phyloP scores from a whole-genome alignment of 2,113 vertebrate genomes.

The Phoxinus phoxinus region DNA sequence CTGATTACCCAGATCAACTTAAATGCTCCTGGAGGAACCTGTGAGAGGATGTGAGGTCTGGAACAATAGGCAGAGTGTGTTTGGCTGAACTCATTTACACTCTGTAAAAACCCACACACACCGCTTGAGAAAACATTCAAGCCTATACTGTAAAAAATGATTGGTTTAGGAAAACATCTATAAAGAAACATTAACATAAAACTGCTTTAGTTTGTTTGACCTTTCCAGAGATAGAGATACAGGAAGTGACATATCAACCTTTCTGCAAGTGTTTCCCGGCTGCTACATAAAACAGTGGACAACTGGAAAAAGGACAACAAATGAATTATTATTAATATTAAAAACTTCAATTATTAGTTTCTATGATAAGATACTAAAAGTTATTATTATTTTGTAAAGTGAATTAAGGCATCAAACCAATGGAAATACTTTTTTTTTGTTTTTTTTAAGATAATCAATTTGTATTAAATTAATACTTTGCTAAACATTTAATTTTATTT shows the following conservation, averaged over 20 bases:
- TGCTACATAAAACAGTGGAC: not conserved
- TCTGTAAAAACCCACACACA: not conserved
- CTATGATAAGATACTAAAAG: too few relatives aligned
- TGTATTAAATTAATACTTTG: too few relatives aligned
- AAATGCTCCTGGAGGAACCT: not conserved
- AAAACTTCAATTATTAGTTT: too few relatives aligned
- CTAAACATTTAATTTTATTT: too few relatives aligned
- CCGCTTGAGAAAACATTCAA: not conserved
- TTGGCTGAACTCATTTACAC: not conserved
- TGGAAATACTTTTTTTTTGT: too few relatives aligned
- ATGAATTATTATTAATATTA: not conserved
- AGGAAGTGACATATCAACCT: not conserved
- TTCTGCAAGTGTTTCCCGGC: not conserved
- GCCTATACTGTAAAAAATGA: not conserved
- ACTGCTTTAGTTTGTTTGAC: not conserved
- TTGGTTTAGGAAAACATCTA: not conserved
- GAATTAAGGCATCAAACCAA: too few relatives aligned
- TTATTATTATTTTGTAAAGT: too few relatives aligned
- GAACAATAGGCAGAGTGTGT: slow-evolving; percentile 14
- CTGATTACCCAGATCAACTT: not conserved
- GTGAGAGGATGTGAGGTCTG: slow-evolving; percentile 5
- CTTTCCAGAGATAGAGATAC: not conserved
- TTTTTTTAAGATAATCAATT: too few relatives aligned
- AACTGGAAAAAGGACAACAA: too few relatives aligned
- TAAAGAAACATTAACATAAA: not conserved